Evolutionary conservation across 2,797 vertebrate species (phyloP), one percentile per base, ranked within the genome.

Genomic region (Pelodytes ibericus): DNA sequence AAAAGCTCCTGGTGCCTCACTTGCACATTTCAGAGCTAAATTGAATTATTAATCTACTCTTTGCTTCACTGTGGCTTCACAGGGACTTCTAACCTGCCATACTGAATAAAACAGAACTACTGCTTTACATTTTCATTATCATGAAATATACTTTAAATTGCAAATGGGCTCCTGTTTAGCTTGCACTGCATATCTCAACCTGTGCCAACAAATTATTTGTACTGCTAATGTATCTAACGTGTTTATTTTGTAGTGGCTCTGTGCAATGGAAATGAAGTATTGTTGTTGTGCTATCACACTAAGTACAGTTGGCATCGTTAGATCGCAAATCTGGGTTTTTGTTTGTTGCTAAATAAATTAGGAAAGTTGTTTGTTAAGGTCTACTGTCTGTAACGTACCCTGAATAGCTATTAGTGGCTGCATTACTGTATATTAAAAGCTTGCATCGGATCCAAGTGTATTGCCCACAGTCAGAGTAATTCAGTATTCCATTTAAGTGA

Each of bases 101-200:
- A 93, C 91, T 85, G 89, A 97, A 98, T 96, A 95, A 98, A 97
- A 94, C 92, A 94, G 95, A 96, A 97, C 86, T 90, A 96, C 91
- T 91, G 87, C 94, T 96, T 96, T 96, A 98, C 94, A 95, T 97
- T 97, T 98, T 96, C 95, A 98, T 98, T 96, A 96, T 94, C 93
- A 93, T 90, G 91, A 94, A 93, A 92, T 91, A 88, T 94, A 89
- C 93, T 98, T 97, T 97, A 95, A 96, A 98, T 97, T 97, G 95
- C 94, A 96, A 97, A 97, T 96, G 92, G 72, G 82, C 88, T 82
- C 83, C 83, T 86, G 18, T 84, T 90, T 89, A 85, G 80, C 80
- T 84, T 71, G 7, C 81, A 69, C 27, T 44, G 73, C 64, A 20
- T 86, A 90, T 87, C 85, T 81, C 78, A 53, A 89, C 84, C 80